Evolutionary conservation across 1,140 invertebrate species (phyloP), one percentile per base, ranked within the genome.

Genomic region (Drosophila navojoa): DNA sequence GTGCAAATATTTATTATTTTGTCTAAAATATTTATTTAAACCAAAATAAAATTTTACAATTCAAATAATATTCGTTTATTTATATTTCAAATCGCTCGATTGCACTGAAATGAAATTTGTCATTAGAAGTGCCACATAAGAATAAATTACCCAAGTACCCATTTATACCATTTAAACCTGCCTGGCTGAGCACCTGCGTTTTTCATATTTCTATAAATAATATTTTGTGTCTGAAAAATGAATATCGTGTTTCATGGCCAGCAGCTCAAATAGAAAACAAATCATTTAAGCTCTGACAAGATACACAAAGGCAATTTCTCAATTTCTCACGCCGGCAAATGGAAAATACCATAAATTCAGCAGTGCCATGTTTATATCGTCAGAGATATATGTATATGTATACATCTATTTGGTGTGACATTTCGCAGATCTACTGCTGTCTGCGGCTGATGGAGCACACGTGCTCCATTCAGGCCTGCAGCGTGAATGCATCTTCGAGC

Each of bases 241-340:
- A 67, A 67, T 71, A 71, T 71, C 62, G 38, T 16, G 25, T 71
- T 71, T 71, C 69, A 67, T 45, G 54, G 69, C 62, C 62, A 64
- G 35, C 57, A 59, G 57, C 57, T 45, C 22, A 29, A 59, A 44
- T 15, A 45, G 38, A 32, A 49, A 32, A 50, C 35, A 58, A 53
- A 66, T 22, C 38, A 53, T 45, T 58, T 15, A 57, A 53, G 38
- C 32, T 32, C 68, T 50, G 15, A 15, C 44, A 19, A 47, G 38
- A 54, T 55, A 63, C 50, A 40, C 50, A 40, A 6, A 13, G 22
- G 55, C n/a, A 22, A 62, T 35, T 42, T 44, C 15, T 29, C 16
- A 69, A 62, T 35, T 42, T 44, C 13, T 29, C 16, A 69, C 10
- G 16, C 32, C 9, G 9, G 44, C 50, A 47, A 35, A 9, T n/a